phyloP scores from a whole-genome alignment of 2,888 invertebrate genomes.

The Sericinus montela region DNA sequence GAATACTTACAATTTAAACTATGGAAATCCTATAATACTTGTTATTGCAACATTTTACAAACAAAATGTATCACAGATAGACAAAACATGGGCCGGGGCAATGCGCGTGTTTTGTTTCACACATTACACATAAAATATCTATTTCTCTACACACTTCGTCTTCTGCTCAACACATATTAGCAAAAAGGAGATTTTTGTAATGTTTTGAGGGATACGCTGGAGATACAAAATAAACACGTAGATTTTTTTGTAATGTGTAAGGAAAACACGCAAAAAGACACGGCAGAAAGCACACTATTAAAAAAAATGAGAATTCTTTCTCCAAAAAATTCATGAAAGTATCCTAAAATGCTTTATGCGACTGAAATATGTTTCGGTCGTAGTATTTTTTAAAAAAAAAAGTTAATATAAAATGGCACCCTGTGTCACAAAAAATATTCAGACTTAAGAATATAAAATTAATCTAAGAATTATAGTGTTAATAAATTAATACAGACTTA shows the following conservation, averaged over 20 bases:
- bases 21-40: constrained; percentile 46
- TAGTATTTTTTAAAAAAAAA: constrained; percentile 16
- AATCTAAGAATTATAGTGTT: constrained; percentile 26
- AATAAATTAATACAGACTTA: constrained; percentile 38
- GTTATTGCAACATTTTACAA: constrained; percentile 65
- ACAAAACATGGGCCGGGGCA: constrained; percentile 46
- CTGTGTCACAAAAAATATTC: constrained; percentile 43
- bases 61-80: constrained; percentile 74
- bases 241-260: no score
- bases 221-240: no score
- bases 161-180: no score
- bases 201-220: no score
- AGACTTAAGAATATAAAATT: constrained; percentile 41
- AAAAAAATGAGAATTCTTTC: constrained; percentile 27
- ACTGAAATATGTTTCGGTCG: constrained; percentile 9
- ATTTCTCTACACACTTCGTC: no score
- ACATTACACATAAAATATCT: no score
- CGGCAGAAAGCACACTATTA: constrained; percentile 22
- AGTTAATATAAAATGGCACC: constrained; percentile 52
- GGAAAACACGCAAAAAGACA: no score
- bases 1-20: constrained; percentile 26
- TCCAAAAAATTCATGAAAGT: constrained; percentile 11
- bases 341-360: constrained; percentile 7
- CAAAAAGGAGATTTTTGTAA: no score
- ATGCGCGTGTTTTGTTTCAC: no score